These are phyloP conservation scores for Kuschelorhynchus macadamiae DNA, from an alignment of 2,888 invertebrate species.

Conservation along the genomic window DNA sequence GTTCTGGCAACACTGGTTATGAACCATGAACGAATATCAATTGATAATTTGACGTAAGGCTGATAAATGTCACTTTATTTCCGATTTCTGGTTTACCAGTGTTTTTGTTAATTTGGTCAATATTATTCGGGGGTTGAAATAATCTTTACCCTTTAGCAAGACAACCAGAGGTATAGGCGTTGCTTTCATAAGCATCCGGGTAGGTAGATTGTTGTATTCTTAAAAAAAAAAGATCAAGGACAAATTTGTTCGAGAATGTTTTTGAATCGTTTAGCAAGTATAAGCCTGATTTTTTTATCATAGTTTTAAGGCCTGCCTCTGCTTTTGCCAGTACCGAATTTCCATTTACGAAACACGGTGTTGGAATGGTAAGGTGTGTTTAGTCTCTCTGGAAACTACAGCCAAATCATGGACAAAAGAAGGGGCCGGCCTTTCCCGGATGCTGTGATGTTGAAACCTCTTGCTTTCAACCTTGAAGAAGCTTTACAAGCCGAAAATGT, in stretches of 20 bases:
- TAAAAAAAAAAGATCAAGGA: neutral
- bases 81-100: too few relatives aligned
- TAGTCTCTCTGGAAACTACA: conserved; percentile 47
- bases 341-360: conserved; percentile 51
- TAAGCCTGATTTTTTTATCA: conserved; percentile 43
- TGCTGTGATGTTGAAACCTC: conserved; percentile 63
- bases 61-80: too few relatives aligned
- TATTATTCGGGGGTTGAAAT: too few relatives aligned
- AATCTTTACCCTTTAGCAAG: too few relatives aligned
- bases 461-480: conserved; percentile 62
- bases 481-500: conserved; percentile 61
- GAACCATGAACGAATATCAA: too few relatives aligned
- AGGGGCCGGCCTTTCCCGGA: conserved; percentile 67
- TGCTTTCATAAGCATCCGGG: conserved; percentile 55
- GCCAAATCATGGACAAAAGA: conserved; percentile 63
- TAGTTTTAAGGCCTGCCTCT: conserved; percentile 62
- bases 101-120: too few relatives aligned
- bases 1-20: too few relatives aligned
- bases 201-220: conserved; percentile 37
- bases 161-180: too few relatives aligned
- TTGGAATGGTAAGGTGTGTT: conserved; percentile 56
- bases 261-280: conserved; percentile 18
- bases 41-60: too few relatives aligned
- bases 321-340: conserved; percentile 59
- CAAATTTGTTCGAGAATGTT: neutral